phyloP scores from a whole-genome alignment of 2,888 invertebrate genomes.

The Brachylomia viminalis region DNA sequence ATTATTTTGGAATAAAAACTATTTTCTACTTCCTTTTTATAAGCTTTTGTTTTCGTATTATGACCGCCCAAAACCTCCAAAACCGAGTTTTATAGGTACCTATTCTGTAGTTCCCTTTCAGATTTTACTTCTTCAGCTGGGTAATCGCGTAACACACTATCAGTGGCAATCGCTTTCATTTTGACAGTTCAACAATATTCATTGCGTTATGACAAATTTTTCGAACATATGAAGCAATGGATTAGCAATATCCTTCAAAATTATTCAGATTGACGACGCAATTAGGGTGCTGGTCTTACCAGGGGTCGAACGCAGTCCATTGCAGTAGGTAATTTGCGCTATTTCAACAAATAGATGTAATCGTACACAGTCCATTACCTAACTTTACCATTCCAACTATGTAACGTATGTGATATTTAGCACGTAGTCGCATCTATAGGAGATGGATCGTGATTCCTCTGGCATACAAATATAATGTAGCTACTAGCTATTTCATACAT shows the following conservation, averaged over 20 bases:
- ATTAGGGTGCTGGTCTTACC: no score
- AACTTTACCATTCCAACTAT: not conserved
- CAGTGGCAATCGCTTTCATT: no score
- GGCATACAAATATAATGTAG: not conserved
- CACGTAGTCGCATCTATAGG: not conserved
- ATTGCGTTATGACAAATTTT: no score
- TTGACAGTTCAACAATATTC: no score
- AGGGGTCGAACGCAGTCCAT: not conserved
- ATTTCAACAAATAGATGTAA: not conserved
- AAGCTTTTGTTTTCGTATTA: not conserved
- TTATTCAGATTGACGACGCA: no score
- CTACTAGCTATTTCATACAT: not conserved
- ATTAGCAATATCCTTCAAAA: no score
- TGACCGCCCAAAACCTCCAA: not conserved
- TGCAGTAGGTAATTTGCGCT: not conserved
- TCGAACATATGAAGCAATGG: no score
- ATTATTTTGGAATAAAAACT: not conserved
- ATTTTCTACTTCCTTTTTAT: not conserved
- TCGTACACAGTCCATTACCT: not conserved
- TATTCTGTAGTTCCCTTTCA: not conserved
- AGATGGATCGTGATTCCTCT: not conserved
- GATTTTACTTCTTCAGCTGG: not conserved
- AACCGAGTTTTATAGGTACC: not conserved
- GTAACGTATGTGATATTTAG: not conserved
- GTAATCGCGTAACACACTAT: no score